phyloP scores from a whole-genome alignment of 2,888 invertebrate genomes.

The Celastrina argiolus region DNA sequence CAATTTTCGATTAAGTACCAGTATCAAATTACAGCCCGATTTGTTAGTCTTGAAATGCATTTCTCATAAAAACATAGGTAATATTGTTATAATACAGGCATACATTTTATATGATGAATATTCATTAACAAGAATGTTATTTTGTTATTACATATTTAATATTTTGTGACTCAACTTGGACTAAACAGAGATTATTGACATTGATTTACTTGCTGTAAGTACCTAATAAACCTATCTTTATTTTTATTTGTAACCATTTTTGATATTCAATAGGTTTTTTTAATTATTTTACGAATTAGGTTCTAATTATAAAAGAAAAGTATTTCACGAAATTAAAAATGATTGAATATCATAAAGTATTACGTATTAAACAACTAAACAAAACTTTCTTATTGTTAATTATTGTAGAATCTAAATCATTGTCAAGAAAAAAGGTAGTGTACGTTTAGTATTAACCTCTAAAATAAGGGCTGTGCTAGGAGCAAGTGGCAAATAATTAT shows the following conservation, averaged over 20 bases:
- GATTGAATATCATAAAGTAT: not conserved
- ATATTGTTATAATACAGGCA: too few species aligned
- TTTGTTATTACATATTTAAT: not conserved
- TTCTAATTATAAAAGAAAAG: not conserved
- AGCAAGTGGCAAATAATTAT: too few species aligned
- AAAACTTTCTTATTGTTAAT: too few species aligned
- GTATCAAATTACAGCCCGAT: too few species aligned
- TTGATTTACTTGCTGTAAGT: not conserved
- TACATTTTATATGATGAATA: too few species aligned
- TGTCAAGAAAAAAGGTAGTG: too few species aligned
- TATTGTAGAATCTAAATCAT: too few species aligned
- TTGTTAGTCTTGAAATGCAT: too few species aligned
- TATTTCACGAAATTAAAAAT: not conserved
- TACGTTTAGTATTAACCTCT: too few species aligned
- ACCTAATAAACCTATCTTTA: not conserved
- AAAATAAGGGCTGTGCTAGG: not conserved
- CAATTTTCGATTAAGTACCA: not conserved
- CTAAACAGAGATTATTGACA: not conserved
- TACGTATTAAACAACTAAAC: too few species aligned
- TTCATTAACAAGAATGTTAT: not conserved
- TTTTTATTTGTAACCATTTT: not conserved
- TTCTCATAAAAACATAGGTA: not conserved
- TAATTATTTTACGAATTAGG: not conserved
- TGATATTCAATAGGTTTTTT: not conserved
- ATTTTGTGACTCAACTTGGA: not conserved